Percentiles rank a stretch among this genome's conserved stretches.
Conservation (phyloP, 2,113 vertebrate species). For the Coptodon rendalli region DNA sequence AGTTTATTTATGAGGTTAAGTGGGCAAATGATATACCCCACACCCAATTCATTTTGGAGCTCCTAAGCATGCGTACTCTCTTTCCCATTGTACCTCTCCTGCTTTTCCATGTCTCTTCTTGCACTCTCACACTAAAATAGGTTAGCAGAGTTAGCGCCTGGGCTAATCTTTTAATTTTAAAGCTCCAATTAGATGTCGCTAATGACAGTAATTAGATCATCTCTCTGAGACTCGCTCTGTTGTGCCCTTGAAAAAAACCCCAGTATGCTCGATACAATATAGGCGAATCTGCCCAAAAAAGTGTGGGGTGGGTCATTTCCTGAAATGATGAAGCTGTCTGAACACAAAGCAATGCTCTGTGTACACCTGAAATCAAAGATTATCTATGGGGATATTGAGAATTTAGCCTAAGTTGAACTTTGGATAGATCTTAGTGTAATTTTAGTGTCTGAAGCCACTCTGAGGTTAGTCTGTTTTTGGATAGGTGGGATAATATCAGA, state of each 20-base stretch:
- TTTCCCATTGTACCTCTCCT: not conserved
- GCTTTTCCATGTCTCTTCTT: not conserved
- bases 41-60: not conserved
- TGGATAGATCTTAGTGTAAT: not conserved
- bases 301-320: not conserved
- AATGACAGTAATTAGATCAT: constrained; percentile 59
- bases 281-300: not conserved
- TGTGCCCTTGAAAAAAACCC: constrained; percentile 40
- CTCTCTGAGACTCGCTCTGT: not conserved
- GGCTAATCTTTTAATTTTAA: constrained; percentile 45
- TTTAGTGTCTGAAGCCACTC: not conserved
- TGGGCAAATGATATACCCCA: constrained; percentile 7
- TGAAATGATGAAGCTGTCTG: not conserved
- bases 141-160: constrained; percentile 28
- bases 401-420: not conserved
- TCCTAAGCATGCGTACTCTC: not conserved
- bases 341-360: not conserved
- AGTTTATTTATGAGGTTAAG: constrained; percentile 43
- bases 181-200: constrained; percentile 45
- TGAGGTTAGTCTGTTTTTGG: not conserved
- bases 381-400: not conserved
- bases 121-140: constrained; percentile 16
- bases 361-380: not conserved
- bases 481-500: not conserved
- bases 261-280: not conserved